Percentiles rank a stretch among this genome's conserved stretches.
Conservation (phyloP, 1,140 invertebrate species). For the Heliothis subflexa region DNA sequence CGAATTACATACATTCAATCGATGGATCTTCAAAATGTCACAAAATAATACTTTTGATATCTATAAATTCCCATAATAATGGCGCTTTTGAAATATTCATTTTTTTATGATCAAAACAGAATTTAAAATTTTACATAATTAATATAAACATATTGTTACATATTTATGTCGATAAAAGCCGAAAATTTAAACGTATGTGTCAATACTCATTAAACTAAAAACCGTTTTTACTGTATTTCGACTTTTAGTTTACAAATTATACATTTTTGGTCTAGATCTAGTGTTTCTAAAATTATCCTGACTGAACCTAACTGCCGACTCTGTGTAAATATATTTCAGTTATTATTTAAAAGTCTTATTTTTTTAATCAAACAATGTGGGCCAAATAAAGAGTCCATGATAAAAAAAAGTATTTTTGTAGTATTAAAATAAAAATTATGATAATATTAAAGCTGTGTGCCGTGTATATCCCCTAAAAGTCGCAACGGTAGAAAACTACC, state of each 20-base stretch:
- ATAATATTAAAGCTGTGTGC: constrained; percentile 3
- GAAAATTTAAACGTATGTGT: background rate
- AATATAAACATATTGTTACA: too few relatives aligned
- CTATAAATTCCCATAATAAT: background rate
- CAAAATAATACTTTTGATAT: background rate
- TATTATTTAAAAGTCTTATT: background rate
- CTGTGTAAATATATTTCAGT: constrained; percentile 29
- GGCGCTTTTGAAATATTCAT: background rate
- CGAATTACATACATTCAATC: background rate
- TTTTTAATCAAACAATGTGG: constrained; percentile 55
- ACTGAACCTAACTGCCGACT: constrained; percentile 12
- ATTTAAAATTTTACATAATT: too few relatives aligned
- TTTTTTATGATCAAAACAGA: background rate
- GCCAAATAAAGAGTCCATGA: constrained; percentile 60
- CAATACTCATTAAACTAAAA: background rate
- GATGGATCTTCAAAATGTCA: background rate
- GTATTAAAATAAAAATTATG: constrained; percentile 43
- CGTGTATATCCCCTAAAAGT: constrained; percentile 33
- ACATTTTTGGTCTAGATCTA: background rate
- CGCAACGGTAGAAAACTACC: too few relatives aligned
- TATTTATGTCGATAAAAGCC: too few relatives aligned
- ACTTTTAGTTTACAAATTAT: constrained; percentile 1
- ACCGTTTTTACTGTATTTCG: background rate
- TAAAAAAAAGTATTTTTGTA: constrained; percentile 62
- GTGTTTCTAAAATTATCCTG: background rate